These are phyloP conservation scores for Gastracanthus pulcherrimus DNA, from an alignment of 2,888 invertebrate genomes.

Conservation along the genomic window DNA sequence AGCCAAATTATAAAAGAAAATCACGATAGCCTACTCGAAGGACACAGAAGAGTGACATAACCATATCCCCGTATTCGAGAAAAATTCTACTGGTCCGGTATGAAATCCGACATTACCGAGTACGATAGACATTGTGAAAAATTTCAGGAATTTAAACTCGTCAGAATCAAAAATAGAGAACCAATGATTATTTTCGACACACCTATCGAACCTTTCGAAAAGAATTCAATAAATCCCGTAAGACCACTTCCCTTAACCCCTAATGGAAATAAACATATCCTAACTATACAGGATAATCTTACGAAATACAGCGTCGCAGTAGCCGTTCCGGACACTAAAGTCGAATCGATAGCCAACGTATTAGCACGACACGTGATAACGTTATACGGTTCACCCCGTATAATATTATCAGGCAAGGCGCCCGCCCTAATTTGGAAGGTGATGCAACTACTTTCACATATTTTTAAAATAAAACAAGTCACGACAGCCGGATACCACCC, in stretches of 20 bases:
- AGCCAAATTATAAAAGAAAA: too few species aligned
- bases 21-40: too few species aligned
- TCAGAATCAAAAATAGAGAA: slow-evolving; percentile 57
- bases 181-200: slow-evolving; percentile 59
- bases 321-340: not conserved
- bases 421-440: not conserved
- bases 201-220: slow-evolving; percentile 52
- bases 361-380: slow-evolving; percentile 1
- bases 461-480: too few species aligned
- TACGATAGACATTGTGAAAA: too few species aligned
- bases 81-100: too few species aligned
- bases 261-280: slow-evolving; percentile 46
- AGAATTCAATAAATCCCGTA: slow-evolving; percentile 51
- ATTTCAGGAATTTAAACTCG: too few species aligned
- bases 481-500: too few species aligned
- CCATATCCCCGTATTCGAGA: too few species aligned
- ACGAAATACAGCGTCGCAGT: slow-evolving; percentile 12
- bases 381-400: too few species aligned
- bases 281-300: slow-evolving; percentile 50
- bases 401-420: not conserved
- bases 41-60: too few species aligned
- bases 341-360: slow-evolving; percentile 11
- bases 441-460: not conserved
- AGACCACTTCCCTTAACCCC: slow-evolving; percentile 39
- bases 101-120: too few species aligned